Conservation (phyloP, 2,888 invertebrate genomes). For the Callyntrura guangdongensis region DNA sequence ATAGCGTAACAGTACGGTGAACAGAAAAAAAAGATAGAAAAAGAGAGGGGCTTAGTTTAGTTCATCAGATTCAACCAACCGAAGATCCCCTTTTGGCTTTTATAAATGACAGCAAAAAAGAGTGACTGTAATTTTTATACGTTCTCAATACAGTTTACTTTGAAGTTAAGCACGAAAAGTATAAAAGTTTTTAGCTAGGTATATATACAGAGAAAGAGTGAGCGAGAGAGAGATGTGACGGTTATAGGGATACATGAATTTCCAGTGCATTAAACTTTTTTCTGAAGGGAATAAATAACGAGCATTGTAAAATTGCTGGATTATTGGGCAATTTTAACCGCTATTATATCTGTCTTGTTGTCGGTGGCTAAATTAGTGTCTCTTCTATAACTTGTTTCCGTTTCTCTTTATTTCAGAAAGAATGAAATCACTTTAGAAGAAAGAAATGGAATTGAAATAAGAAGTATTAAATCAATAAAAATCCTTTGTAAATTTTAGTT, state of each 20-base stretch:
- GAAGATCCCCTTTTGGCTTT: constrained; percentile 77
- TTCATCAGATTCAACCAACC: constrained; percentile 75
- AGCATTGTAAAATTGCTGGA: constrained; percentile 34
- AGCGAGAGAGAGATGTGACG: not conserved
- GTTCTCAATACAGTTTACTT: constrained; percentile 47
- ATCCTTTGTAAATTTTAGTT: not conserved
- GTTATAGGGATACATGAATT: not conserved
- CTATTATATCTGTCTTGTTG: constrained; percentile 58
- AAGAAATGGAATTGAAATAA: not conserved
- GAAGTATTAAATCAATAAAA: not conserved
- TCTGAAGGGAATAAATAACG: constrained; percentile 28
- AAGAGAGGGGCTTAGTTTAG: constrained; percentile 68
- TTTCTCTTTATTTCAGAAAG: not conserved
- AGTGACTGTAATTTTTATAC: constrained; percentile 50
- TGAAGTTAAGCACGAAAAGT: constrained; percentile 11
- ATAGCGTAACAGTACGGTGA: constrained; percentile 32
- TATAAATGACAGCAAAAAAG: constrained; percentile 78
- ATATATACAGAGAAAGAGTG: not conserved
- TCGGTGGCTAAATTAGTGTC: constrained; percentile 5
- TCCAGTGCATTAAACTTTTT: constrained; percentile 39
- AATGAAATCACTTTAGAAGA: not conserved
- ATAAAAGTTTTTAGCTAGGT: not conserved
- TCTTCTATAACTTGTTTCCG: not conserved
- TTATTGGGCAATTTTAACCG: constrained; percentile 50
- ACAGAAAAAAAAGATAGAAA: constrained; percentile 33